Evolutionary conservation across 1,140 invertebrate genomes (phyloP).

Genomic region (Cydia pomonella): DNA sequence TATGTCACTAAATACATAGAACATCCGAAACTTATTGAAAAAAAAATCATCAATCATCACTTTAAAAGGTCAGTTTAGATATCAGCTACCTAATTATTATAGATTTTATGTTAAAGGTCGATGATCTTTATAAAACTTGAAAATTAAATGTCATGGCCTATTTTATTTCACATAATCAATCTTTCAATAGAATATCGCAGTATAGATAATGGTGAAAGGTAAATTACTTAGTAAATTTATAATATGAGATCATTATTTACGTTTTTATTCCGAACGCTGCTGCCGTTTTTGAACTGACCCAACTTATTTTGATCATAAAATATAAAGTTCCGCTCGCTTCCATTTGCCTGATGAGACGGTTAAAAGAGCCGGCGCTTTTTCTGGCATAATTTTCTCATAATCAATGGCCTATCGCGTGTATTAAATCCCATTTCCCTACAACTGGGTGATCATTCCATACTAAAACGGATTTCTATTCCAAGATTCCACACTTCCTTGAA

Average conservation of each 20-base stretch:
- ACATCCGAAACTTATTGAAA: too few relatives aligned
- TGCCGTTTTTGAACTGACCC: constrained; percentile 4
- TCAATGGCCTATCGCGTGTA: constrained; percentile 18
- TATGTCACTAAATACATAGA: too few relatives aligned
- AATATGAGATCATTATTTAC: background rate
- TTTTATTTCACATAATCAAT: background rate
- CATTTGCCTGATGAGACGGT: constrained; percentile 19
- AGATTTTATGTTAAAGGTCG: background rate
- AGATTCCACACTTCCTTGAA: constrained; percentile 77
- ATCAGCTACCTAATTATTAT: background rate
- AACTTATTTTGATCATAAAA: constrained; percentile 20
- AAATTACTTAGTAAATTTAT: background rate
- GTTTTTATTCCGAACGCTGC: background rate
- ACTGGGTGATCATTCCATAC: constrained; percentile 25
- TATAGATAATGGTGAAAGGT: background rate
- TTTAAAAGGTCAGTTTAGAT: too few relatives aligned
- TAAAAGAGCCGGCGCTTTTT: constrained; percentile 10
- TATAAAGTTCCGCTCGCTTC: constrained; percentile 7
- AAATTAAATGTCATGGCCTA: background rate
- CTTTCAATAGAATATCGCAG: background rate
- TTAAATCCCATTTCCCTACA: constrained; percentile 20
- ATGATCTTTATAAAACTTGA: background rate
- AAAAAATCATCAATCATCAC: too few relatives aligned
- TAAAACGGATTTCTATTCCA: constrained; percentile 63
- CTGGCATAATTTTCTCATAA: constrained; percentile 30